Percentiles rank a stretch among this genome's conserved stretches.
Evolutionary conservation across 2,888 invertebrate species (phyloP).

Genomic region (Epinotia nisella): DNA sequence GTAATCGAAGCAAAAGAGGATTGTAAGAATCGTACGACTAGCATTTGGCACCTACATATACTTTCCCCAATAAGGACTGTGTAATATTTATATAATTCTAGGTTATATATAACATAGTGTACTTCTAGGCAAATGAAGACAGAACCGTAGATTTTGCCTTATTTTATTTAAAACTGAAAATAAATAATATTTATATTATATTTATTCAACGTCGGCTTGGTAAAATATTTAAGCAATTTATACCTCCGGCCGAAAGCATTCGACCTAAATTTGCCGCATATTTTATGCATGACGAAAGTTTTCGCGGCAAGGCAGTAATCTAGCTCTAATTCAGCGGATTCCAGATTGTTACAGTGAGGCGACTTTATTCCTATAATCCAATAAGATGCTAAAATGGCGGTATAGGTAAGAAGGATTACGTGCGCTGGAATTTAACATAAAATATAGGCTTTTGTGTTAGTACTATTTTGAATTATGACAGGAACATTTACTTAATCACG

Average conservation of each 20-base stretch:
- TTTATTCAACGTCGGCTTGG: neutral
- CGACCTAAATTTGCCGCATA: conserved; percentile 25
- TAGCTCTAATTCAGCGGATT: conserved; percentile 32
- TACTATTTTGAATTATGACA: neutral
- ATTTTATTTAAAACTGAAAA: too few species aligned
- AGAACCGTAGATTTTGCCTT: too few species aligned
- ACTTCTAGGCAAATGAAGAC: too few species aligned
- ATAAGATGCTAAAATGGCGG: conserved; percentile 31
- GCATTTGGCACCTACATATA: too few species aligned
- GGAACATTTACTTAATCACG: neutral
- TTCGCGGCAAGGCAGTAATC: conserved; percentile 18
- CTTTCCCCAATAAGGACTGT: too few species aligned
- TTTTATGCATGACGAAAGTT: conserved; percentile 42
- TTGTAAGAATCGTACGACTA: too few species aligned
- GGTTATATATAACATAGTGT: too few species aligned
- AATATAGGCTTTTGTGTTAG: conserved; percentile 6
- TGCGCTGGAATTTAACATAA: conserved; percentile 13
- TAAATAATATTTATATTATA: too few species aligned
- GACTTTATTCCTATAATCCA: conserved; percentile 37
- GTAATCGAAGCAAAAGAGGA: too few species aligned
- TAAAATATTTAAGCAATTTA: conserved; percentile 24
- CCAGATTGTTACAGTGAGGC: conserved; percentile 24
- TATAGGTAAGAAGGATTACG: conserved; percentile 23
- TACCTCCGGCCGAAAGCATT: conserved; percentile 19
- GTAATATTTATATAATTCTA: too few species aligned